A percentile compares a stretch with the other conserved stretches of the same genome.
phyloP scores from a whole-genome alignment of 2,888 invertebrate genomes.

The Halictus quadricinctus region DNA sequence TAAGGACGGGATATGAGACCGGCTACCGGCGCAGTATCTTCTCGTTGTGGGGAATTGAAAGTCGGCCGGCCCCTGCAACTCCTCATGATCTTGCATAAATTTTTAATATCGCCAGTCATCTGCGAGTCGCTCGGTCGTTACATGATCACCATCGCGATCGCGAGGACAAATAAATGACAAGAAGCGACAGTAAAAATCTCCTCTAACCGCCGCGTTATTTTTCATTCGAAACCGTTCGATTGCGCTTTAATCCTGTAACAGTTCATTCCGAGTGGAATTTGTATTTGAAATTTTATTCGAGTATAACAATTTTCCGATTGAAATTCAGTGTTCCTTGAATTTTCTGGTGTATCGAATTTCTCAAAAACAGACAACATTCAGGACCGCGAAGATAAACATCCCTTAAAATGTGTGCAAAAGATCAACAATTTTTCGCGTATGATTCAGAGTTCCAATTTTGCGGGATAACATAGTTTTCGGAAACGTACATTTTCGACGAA shows the following conservation, averaged over 20 bases:
- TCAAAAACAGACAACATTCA: too few relatives aligned
- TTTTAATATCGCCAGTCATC: conserved; percentile 18
- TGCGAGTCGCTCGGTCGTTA: neutral
- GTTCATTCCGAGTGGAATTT: too few relatives aligned
- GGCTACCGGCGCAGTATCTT: conserved; percentile 63
- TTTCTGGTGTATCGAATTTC: too few relatives aligned
- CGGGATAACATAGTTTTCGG: neutral
- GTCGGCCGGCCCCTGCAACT: conserved; percentile 25
- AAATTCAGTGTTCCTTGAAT: too few relatives aligned
- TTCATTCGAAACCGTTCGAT: too few relatives aligned
- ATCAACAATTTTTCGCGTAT: too few relatives aligned
- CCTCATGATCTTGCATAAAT: conserved; percentile 15
- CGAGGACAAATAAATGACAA: neutral
- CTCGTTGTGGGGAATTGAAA: conserved; percentile 41
- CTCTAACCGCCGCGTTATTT: too few relatives aligned
- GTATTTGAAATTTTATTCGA: too few relatives aligned
- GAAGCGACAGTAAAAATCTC: neutral
- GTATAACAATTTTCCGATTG: too few relatives aligned
- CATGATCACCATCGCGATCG: neutral
- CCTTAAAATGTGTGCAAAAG: too few relatives aligned
- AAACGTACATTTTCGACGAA: neutral
- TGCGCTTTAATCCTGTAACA: too few relatives aligned
- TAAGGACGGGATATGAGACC: conserved; percentile 78
- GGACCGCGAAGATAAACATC: too few relatives aligned
- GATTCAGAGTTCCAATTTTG: neutral